A percentile compares a stretch with the other conserved stretches of the same genome.
Evolutionary conservation across 2,113 vertebrate genomes (phyloP).

Genomic region (Pholis gunnellus): DNA sequence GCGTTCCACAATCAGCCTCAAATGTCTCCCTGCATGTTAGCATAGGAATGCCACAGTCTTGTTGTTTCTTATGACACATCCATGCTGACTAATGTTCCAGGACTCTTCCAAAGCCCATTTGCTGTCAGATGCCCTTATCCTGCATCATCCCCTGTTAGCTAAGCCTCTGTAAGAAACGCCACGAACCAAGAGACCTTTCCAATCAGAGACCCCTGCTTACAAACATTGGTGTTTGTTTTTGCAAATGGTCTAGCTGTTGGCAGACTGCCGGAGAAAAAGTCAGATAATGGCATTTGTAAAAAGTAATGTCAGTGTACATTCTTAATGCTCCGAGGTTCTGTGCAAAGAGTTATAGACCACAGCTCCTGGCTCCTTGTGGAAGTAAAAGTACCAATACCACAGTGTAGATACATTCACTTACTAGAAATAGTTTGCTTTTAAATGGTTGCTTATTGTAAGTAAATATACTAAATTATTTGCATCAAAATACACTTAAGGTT

Average conservation of each 20-base stretch:
- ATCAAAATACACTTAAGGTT: not conserved
- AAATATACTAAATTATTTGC: not conserved
- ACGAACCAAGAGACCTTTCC: not conserved
- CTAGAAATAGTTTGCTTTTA: not conserved
- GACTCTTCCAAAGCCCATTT: not conserved
- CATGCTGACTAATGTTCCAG: not conserved
- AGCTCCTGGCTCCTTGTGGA: not conserved
- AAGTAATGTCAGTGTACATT: not conserved
- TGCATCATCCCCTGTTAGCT: not conserved
- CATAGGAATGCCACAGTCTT: not conserved
- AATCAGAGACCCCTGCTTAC: not conserved
- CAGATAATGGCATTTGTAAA: not conserved
- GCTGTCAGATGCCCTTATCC: not conserved
- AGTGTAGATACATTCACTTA: too few relatives aligned
- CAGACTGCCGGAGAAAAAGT: not conserved
- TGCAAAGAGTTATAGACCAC: not conserved
- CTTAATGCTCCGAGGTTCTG: not conserved
- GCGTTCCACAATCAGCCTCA: slow-evolving; percentile 6
- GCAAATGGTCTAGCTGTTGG: not conserved
- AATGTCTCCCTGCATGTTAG: not conserved
- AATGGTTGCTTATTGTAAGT: not conserved
- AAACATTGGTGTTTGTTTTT: not conserved
- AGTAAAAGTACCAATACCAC: not conserved
- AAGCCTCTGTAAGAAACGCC: not conserved
- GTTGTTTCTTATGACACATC: not conserved